These are phyloP conservation scores for Astatoreochromis straeleni DNA, from an alignment of 2,113 vertebrate genomes.

Conservation along the genomic window DNA sequence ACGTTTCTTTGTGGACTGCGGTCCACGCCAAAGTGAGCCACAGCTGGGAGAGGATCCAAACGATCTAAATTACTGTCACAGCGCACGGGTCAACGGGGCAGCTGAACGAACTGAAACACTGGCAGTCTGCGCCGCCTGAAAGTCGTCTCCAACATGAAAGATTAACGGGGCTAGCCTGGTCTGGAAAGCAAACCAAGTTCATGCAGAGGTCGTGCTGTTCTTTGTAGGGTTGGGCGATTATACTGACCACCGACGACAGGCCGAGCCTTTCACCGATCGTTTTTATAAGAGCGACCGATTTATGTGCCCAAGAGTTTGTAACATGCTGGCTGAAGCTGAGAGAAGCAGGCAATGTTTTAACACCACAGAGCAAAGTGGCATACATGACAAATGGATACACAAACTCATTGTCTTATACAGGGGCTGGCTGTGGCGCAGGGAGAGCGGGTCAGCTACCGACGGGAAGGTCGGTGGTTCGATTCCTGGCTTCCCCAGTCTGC, in stretches of 20 bases:
- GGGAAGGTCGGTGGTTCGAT: not conserved
- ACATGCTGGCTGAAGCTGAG: not conserved
- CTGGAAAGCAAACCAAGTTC: not conserved
- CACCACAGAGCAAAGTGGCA: too few species aligned
- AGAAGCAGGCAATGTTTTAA: not conserved
- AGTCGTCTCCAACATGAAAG: not conserved
- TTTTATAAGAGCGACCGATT: not conserved
- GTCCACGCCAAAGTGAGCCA: not conserved
- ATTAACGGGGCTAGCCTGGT: not conserved
- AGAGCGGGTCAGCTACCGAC: not conserved
- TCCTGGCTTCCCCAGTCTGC: not conserved
- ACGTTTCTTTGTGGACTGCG: not conserved
- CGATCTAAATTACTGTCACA: not conserved
- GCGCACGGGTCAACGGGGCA: not conserved
- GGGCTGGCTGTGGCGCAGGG: too few species aligned
- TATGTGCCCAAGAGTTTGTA: not conserved
- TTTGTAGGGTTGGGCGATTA: not conserved
- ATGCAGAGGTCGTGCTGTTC: not conserved
- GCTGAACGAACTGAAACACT: not conserved
- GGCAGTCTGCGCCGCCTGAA: not conserved
- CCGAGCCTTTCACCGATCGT: not conserved
- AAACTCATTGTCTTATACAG: too few species aligned
- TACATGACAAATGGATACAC: too few species aligned
- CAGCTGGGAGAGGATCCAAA: not conserved
- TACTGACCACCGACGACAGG: not conserved